Percentiles rank a stretch among this genome's conserved stretches.
These are phyloP conservation scores for Euzophera pinguis DNA, from an alignment of 2,888 invertebrate genomes.

Conservation along the genomic window DNA sequence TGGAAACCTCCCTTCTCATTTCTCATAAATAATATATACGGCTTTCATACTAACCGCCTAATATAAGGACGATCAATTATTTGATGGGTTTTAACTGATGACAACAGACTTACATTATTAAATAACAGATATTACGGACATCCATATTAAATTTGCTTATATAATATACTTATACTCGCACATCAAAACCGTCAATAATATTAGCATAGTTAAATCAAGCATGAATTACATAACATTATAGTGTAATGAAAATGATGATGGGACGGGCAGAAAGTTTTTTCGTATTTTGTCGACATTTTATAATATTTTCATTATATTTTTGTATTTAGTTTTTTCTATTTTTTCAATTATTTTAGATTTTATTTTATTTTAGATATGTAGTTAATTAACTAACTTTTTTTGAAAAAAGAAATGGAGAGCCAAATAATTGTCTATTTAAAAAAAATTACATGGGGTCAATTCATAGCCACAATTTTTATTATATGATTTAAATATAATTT, in stretches of 20 bases:
- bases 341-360: neutral
- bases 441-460: no score
- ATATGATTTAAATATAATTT: neutral
- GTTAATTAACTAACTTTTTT: conserved; percentile 5
- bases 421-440: no score
- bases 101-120: neutral
- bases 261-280: neutral
- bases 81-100: neutral
- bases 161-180: conserved; percentile 33
- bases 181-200: conserved; percentile 49
- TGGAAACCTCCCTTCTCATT: neutral
- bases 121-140: neutral
- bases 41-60: neutral
- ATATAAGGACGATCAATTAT: neutral
- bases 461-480: no score
- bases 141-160: neutral
- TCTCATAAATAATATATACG: neutral
- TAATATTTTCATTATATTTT: neutral
- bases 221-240: conserved; percentile 21
- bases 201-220: conserved; percentile 40
- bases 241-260: conserved; percentile 8
- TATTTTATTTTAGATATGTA: neutral
- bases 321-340: conserved; percentile 12
- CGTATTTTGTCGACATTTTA: conserved; percentile 4
- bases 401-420: no score